These are phyloP conservation scores for Trematomus loennbergii DNA, from an alignment of 2,113 vertebrate genomes.

Conservation along the genomic window DNA sequence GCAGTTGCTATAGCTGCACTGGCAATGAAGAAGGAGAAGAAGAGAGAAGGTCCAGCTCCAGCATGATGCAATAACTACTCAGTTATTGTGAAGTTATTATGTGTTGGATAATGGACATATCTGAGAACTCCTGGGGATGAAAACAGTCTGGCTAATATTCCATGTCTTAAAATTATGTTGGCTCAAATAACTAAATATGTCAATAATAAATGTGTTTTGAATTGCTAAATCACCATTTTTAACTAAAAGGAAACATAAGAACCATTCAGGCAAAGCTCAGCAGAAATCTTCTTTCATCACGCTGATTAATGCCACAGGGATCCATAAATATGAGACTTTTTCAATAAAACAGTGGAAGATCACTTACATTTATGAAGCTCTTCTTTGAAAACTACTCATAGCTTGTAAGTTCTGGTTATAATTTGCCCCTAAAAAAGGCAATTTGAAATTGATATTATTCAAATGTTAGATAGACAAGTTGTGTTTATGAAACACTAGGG, in stretches of 20 bases:
- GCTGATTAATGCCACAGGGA: no score
- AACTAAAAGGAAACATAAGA: constrained; percentile 2
- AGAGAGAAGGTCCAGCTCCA: constrained; percentile 37
- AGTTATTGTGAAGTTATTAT: constrained; percentile 52
- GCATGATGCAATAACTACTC: constrained; percentile 64
- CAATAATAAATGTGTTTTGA: constrained; percentile 5
- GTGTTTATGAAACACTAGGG: neutral
- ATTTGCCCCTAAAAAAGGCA: neutral
- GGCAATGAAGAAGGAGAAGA: constrained; percentile 41
- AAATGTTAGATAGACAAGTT: neutral
- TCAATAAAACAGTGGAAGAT: neutral
- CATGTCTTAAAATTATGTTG: neutral
- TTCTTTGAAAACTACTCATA: neutral
- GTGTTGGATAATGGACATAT: constrained; percentile 29
- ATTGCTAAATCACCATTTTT: neutral
- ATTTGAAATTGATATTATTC: neutral
- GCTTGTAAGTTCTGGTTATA: neutral
- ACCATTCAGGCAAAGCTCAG: neutral
- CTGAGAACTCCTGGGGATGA: constrained; percentile 12
- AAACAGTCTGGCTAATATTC: constrained; percentile 21
- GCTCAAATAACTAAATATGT: neutral
- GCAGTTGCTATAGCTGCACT: constrained; percentile 75
- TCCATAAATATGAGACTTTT: neutral
- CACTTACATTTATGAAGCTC: neutral
- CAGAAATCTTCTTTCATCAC: constrained; percentile 3